Conservation (phyloP, 2,888 invertebrate species). For the Drosophila borborema region DNA sequence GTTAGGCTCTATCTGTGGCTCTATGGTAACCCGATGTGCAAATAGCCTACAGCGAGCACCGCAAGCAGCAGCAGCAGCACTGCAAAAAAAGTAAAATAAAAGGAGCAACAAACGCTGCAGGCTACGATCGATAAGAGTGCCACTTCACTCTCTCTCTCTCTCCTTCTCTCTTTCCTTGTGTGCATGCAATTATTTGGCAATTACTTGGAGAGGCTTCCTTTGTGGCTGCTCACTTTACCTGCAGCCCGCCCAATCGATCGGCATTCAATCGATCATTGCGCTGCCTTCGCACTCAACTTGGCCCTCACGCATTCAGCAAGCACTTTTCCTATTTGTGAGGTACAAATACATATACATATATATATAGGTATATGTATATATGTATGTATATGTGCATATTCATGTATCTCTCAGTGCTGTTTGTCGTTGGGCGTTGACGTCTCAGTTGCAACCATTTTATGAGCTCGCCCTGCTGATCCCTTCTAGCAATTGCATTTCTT, state of each 20-base stretch:
- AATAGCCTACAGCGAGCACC: conserved; percentile 56
- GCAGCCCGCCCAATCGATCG: conserved; percentile 51
- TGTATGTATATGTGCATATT: background rate
- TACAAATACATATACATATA: background rate
- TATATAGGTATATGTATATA: background rate
- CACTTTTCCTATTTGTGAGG: background rate
- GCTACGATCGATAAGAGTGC: conserved; percentile 48
- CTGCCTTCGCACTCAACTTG: conserved; percentile 9
- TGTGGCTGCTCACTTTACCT: conserved; percentile 45
- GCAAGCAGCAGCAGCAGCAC: conserved; percentile 17
- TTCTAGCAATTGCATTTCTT: background rate
- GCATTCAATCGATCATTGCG: conserved; percentile 48
- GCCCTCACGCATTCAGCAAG: background rate
- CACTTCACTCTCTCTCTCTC: background rate
- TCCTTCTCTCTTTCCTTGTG: background rate
- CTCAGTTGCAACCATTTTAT: conserved; percentile 23
- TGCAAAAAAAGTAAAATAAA: conserved; percentile 43
- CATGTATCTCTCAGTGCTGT: conserved; percentile 11
- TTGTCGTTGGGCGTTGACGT: conserved; percentile 51
- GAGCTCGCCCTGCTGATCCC: conserved; percentile 10
- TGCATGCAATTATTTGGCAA: conserved; percentile 61
- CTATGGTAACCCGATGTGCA: conserved; percentile 58
- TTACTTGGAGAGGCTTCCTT: conserved; percentile 45
- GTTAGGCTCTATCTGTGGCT: conserved; percentile 41
- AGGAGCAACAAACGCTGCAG: conserved; percentile 55